phyloP scores from a whole-genome alignment of 2,113 vertebrate genomes.

The Psittacus erithacus region DNA sequence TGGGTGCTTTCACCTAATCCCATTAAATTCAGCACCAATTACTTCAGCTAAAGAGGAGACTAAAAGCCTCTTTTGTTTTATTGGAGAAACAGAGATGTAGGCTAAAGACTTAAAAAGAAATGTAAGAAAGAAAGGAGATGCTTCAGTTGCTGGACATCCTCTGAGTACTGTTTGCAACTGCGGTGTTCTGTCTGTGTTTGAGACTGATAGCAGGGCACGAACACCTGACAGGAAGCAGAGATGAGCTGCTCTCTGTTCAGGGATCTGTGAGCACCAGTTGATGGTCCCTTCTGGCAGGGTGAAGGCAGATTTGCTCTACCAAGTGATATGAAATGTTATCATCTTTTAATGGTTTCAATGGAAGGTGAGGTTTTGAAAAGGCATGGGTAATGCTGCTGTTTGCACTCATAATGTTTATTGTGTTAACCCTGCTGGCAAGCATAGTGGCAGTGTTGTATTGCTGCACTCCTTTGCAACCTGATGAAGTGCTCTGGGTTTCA shows the following conservation, averaged over 20 bases:
- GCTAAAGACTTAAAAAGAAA: not conserved
- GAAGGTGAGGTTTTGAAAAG: not conserved
- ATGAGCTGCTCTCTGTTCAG: not conserved
- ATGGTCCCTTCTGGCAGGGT: not conserved
- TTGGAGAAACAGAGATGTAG: not conserved
- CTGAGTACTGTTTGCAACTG: not conserved
- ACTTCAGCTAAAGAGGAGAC: not conserved
- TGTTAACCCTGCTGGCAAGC: not conserved
- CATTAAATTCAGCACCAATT: not conserved
- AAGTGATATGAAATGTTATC: not conserved
- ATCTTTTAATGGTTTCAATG: not conserved
- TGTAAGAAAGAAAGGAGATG: not conserved
- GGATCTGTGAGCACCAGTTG: not conserved
- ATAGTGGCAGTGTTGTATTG: not conserved
- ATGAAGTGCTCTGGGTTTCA: not conserved
- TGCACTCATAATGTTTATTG: not conserved
- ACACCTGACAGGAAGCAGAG: not conserved
- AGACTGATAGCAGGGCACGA: not conserved
- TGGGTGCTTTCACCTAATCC: not conserved
- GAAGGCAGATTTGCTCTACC: not conserved
- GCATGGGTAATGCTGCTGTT: not conserved
- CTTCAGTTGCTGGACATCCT: not conserved
- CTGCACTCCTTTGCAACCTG: not conserved
- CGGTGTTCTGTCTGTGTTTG: not conserved
- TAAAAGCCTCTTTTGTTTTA: not conserved